These are phyloP conservation scores for Bagarius yarrelli DNA, from an alignment of 2,113 vertebrate species.

Conservation along the genomic window DNA sequence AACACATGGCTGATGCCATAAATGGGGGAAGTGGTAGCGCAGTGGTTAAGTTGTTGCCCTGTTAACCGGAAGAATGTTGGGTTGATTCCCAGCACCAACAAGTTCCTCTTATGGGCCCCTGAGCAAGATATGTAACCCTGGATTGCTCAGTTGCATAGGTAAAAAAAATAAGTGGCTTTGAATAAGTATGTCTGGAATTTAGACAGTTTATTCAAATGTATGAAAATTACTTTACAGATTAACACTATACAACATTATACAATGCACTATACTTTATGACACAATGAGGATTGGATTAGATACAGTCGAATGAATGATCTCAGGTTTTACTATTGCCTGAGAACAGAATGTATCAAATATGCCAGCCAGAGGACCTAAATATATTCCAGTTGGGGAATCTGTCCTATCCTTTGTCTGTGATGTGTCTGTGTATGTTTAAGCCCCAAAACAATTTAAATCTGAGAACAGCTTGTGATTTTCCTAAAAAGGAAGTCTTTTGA, in stretches of 20 bases:
- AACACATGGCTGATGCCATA: not conserved
- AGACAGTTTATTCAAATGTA: not conserved
- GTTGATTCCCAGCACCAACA: no score
- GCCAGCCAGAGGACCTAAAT: constrained; percentile 39
- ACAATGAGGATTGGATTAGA: constrained; percentile 10
- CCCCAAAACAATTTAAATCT: not conserved
- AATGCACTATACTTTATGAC: not conserved
- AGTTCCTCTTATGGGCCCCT: no score
- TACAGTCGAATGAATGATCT: not conserved
- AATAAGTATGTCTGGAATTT: not conserved
- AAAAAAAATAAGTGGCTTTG: no score
- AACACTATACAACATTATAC: not conserved
- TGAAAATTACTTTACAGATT: not conserved
- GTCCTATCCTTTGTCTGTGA: not conserved
- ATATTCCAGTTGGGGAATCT: constrained; percentile 33
- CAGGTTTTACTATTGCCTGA: constrained; percentile 26
- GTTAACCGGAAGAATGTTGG: no score
- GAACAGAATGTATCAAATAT: constrained; percentile 48
- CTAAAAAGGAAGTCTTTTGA: not conserved
- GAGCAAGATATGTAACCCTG: no score
- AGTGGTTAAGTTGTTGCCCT: not conserved
- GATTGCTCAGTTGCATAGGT: no score
- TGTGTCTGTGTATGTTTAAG: constrained; percentile 21
- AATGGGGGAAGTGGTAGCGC: no score
- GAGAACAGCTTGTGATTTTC: not conserved